Evolutionary conservation across 2,113 vertebrate species (phyloP), one percentile per base, ranked within the genome.

Genomic region (Phoenicopterus ruber): DNA sequence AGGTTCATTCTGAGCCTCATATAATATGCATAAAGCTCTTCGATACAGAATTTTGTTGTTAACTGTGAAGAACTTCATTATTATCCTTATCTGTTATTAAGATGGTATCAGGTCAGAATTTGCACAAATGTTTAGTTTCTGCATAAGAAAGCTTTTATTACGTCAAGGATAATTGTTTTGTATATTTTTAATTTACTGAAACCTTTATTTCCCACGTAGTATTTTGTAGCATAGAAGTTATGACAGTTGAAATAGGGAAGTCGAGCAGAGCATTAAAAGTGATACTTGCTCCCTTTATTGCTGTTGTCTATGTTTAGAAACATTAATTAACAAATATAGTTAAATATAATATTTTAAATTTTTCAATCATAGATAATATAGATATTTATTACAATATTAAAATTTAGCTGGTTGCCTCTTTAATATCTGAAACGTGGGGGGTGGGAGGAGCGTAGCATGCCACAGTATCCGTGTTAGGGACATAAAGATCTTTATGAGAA

Each of bases 371-470:
- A 32, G 29, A 21, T 61, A 65, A 46, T 69, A 11, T 17, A 46
- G 36, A 3, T 50, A 14, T 49, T 88, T 91, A 34, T 88, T 57
- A 44, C 14, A 76, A 6, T 81, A 32, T 58, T 72, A n/a, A 59
- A 54, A 57, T 74, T 9, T 59, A 57, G 2, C 29, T 71, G 32
- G 3, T 54, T 88, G 17, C 9, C 13, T 63, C 63, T 62, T 47
- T 59, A 67, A 19, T 78, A 18, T 25, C 31, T 50, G 20, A 86
- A 79, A 40, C 0, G 0, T 38, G 14, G 32, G 4, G 6, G 6
- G 3, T 6, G 9, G 7, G 16, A 6, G 8, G 20, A 69, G 32
- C 1, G 1, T 61, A 73, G 24, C 12, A 12, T 22, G 10, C 14
- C 31, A 31, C n/a, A 25, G 44, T 31, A 52, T 44, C 54, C 0